Conservation (phyloP, 2,888 invertebrate genomes). For the Folsomia manolachei region DNA sequence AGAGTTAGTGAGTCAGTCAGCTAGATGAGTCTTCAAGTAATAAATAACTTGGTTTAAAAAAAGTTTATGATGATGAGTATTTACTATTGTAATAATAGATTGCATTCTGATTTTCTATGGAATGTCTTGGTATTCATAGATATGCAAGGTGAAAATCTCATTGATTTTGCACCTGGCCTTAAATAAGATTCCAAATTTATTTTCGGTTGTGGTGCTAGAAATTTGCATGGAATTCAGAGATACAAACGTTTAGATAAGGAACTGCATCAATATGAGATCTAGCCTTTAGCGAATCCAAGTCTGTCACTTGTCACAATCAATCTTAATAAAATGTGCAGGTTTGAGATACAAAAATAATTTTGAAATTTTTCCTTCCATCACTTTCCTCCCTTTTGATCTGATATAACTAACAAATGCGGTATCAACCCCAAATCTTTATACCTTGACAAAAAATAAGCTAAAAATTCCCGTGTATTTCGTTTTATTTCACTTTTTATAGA, state of each 20-base stretch:
- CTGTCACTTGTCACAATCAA: slow-evolving; percentile 40
- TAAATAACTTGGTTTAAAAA: background rate
- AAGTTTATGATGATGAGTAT: background rate
- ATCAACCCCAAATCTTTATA: background rate
- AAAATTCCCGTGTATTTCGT: background rate
- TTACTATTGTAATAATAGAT: too few species aligned
- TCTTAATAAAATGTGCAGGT: slow-evolving; percentile 34
- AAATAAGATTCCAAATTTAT: too few species aligned
- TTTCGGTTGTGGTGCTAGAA: too few species aligned
- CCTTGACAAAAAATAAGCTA: background rate
- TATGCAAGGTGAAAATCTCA: background rate
- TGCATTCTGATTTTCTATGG: too few species aligned
- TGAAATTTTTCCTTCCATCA: slow-evolving; percentile 9
- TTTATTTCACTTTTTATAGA: background rate
- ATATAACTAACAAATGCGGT: background rate
- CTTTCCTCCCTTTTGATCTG: background rate
- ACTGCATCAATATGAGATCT: background rate
- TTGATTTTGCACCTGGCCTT: background rate
- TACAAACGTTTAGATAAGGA: background rate
- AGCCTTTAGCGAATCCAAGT: slow-evolving; percentile 2
- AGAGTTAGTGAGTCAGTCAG: too few species aligned
- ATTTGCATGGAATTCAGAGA: too few species aligned
- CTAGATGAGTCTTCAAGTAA: too few species aligned
- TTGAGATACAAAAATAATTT: slow-evolving; percentile 1
- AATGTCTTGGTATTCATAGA: background rate